These are phyloP conservation scores for Hydrolagus colliei DNA, from an alignment of 2,797 vertebrate genomes.

Conservation along the genomic window DNA sequence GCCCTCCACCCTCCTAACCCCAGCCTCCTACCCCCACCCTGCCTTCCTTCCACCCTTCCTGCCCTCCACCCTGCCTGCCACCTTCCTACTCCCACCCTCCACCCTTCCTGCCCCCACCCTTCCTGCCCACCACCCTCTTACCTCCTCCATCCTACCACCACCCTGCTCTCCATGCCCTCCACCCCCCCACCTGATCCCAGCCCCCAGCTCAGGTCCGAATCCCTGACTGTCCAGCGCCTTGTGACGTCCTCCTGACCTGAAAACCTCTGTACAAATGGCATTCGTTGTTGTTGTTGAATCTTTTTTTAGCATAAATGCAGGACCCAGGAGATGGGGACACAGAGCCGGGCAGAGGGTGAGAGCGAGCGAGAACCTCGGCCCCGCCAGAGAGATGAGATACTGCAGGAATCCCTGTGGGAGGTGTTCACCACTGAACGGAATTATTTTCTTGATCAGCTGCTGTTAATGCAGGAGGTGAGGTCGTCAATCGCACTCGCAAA, in stretches of 20 bases:
- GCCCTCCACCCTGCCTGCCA: too few relatives aligned
- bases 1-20: neutral
- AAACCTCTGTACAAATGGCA: neutral
- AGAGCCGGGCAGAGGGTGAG: conserved; percentile 38
- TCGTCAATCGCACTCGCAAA: conserved; percentile 32
- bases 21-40: neutral
- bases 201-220: too few relatives aligned
- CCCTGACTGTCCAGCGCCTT: too few relatives aligned
- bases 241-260: neutral
- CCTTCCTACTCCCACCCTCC: neutral
- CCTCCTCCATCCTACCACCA: neutral
- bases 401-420: conserved; percentile 76
- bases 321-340: conserved; percentile 64
- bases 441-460: conserved; percentile 85
- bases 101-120: too few relatives aligned
- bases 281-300: conserved; percentile 32
- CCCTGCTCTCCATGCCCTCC: neutral
- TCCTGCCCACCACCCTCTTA: neutral
- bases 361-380: conserved; percentile 44
- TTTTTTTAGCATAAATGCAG: conserved; percentile 63
- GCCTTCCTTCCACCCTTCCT: neutral
- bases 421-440: conserved; percentile 84
- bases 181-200: too few relatives aligned
- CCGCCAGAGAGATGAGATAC: conserved; percentile 53
- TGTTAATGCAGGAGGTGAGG: conserved; percentile 83